Conservation (phyloP, 2,113 vertebrate species). For the Peucedramus taeniatus region DNA sequence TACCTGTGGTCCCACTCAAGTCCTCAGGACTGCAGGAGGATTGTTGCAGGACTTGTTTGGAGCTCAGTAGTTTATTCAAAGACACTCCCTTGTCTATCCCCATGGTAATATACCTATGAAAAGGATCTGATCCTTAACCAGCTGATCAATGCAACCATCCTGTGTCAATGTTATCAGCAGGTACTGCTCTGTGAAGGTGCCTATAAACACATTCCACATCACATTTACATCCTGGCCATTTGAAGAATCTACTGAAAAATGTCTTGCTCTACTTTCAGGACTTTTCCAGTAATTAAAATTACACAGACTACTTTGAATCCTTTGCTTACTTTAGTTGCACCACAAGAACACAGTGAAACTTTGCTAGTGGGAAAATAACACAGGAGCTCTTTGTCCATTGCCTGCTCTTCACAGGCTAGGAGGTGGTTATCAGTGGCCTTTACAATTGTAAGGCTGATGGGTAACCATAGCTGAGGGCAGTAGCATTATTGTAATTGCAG, state of each 20-base stretch:
- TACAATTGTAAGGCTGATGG: neutral
- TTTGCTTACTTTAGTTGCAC: constrained; percentile 25
- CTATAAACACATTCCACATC: neutral
- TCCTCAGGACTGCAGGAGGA: neutral
- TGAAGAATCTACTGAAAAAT: neutral
- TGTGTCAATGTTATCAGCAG: neutral
- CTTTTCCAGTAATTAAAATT: constrained; percentile 12
- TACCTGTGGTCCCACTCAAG: neutral
- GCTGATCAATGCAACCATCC: neutral
- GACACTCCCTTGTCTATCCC: neutral
- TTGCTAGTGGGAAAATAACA: constrained; percentile 25
- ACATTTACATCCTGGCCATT: neutral
- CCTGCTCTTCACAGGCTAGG: neutral
- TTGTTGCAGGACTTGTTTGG: neutral
- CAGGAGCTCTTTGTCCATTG: constrained; percentile 1
- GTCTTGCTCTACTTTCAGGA: neutral
- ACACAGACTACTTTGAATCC: constrained; percentile 21
- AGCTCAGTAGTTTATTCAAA: neutral
- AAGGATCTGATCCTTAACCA: neutral
- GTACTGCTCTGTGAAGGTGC: neutral
- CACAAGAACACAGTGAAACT: neutral
- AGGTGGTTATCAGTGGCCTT: neutral
- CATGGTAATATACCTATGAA: neutral
- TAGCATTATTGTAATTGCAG: neutral
- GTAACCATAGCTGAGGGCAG: constrained; percentile 9